Percentiles rank a stretch among this genome's conserved stretches.
These are phyloP conservation scores for Cyphomyrmex costatus DNA, from an alignment of 1,140 invertebrate genomes.

Conservation along the genomic window DNA sequence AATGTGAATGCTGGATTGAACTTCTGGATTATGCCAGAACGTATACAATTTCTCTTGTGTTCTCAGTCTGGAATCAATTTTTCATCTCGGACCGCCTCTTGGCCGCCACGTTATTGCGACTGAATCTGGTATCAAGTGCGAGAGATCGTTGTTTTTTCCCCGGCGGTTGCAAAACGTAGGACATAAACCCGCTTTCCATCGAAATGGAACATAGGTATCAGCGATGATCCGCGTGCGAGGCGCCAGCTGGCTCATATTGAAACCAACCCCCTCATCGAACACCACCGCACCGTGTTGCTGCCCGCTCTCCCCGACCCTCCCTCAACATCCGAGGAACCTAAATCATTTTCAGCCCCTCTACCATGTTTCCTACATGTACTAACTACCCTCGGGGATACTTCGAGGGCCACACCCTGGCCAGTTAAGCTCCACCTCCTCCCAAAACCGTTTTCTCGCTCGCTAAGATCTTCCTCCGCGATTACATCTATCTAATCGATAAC, in stretches of 20 bases:
- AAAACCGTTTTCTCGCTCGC: slow-evolving; percentile 66
- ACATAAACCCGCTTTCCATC: slow-evolving; percentile 74
- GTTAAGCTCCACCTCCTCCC: slow-evolving; percentile 74
- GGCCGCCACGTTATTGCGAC: slow-evolving; percentile 26
- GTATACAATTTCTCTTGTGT: not conserved
- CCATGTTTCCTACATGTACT: slow-evolving; percentile 66
- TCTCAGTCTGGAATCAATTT: slow-evolving; percentile 38
- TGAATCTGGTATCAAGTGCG: slow-evolving; percentile 72
- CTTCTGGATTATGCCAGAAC: slow-evolving; percentile 38
- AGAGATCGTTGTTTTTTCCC: slow-evolving; percentile 53
- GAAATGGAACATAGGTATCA: slow-evolving; percentile 79
- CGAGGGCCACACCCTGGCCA: slow-evolving; percentile 73
- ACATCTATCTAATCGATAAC: slow-evolving; percentile 59
- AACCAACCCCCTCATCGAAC: slow-evolving; percentile 77
- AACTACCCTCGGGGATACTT: slow-evolving; percentile 75
- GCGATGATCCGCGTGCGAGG: slow-evolving; percentile 80
- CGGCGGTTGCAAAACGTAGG: slow-evolving; percentile 53
- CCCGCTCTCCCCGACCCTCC: slow-evolving; percentile 57
- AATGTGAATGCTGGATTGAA: slow-evolving; percentile 8
- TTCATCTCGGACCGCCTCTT: slow-evolving; percentile 40
- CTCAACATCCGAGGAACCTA: slow-evolving; percentile 74
- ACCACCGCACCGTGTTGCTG: slow-evolving; percentile 64
- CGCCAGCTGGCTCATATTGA: slow-evolving; percentile 84
- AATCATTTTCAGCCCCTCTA: slow-evolving; percentile 77
- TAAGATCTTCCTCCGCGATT: slow-evolving; percentile 66